phyloP scores from a whole-genome alignment of 2,797 vertebrate species.

The Stomatorhinus walkeri region DNA sequence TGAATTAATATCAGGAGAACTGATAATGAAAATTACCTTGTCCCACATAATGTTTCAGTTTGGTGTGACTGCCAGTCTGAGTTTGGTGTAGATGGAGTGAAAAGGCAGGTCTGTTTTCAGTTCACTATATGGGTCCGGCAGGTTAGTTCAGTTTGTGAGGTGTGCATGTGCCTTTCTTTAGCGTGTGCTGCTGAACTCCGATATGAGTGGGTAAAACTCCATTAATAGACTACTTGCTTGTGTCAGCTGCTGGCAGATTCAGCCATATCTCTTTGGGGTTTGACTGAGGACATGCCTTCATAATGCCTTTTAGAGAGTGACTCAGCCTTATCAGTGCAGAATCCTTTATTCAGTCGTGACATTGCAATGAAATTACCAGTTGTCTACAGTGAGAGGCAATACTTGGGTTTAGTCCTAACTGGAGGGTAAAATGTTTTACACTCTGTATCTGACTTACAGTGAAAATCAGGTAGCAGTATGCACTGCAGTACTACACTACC shows the following conservation, averaged over 20 bases:
- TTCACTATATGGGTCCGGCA: not conserved
- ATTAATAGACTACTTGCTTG: constrained; percentile 9
- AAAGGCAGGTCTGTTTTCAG: not conserved
- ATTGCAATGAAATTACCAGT: not conserved
- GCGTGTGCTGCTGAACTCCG: not conserved
- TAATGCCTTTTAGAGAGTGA: constrained; percentile 11
- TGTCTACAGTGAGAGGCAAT: not conserved
- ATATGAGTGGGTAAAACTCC: constrained; percentile 15
- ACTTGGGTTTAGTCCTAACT: not conserved
- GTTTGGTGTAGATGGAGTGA: not conserved
- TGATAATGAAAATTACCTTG: not conserved
- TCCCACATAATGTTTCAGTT: not conserved
- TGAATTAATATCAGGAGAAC: not conserved
- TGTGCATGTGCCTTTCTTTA: not conserved
- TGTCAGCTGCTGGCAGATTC: not conserved
- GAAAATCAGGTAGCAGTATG: not conserved
- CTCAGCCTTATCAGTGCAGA: not conserved
- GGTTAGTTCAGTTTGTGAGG: not conserved
- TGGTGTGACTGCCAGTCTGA: not conserved
- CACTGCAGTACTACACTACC: not conserved
- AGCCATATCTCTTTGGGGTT: not conserved
- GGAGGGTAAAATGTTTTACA: not conserved
- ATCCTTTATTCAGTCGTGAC: not conserved
- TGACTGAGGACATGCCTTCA: not conserved
- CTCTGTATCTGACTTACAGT: not conserved